These are phyloP conservation scores for Pollenia amentaria DNA, from an alignment of 2,888 invertebrate genomes.

Conservation along the genomic window DNA sequence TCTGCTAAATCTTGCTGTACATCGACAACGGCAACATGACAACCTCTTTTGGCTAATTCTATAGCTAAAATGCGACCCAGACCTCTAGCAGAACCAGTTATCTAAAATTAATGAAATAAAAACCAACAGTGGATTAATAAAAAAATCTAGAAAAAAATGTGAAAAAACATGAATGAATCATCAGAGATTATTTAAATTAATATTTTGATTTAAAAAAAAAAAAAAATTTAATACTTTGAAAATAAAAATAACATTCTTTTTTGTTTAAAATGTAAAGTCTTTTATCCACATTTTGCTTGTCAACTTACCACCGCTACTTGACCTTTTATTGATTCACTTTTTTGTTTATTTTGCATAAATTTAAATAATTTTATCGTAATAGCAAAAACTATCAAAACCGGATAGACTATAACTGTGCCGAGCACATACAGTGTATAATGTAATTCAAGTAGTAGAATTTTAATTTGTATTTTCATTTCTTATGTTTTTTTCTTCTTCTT, in stretches of 20 bases:
- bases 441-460: background rate
- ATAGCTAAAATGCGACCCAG: conserved; percentile 64
- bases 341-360: conserved; percentile 22
- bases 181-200: background rate
- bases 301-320: conserved; percentile 58
- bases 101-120: conserved; percentile 8
- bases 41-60: conserved; percentile 67
- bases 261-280: no score
- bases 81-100: conserved; percentile 65
- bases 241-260: background rate
- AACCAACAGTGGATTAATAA: background rate
- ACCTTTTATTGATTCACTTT: conserved; percentile 3
- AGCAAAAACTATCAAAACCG: conserved; percentile 26
- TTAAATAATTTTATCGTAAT: conserved; percentile 12
- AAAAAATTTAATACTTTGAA: background rate
- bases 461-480: background rate
- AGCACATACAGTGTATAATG: conserved; percentile 14
- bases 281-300: no score
- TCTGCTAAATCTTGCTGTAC: conserved; percentile 57
- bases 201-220: background rate
- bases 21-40: conserved; percentile 68
- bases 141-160: background rate
- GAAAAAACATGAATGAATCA: background rate
- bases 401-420: conserved; percentile 20
- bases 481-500: background rate